Base-by-base conservation (phyloP, 2,113 vertebrate species). In the Rhabdornis inornatus region DNA sequence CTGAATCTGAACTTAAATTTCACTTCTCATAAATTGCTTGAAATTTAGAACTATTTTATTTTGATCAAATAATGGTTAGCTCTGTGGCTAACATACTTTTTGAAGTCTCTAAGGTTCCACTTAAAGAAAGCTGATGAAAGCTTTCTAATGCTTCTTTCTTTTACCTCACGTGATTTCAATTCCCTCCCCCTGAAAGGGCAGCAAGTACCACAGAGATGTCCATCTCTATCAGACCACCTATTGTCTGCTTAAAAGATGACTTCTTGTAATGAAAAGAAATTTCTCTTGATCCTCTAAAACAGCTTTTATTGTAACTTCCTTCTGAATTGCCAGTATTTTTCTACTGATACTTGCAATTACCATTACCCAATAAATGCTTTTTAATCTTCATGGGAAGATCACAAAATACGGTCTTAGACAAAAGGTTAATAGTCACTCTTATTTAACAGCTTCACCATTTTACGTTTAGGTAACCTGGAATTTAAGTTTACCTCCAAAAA, bases 181-280 rank as follows among this genome's bases (percentile, higher is more conserved):
- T 82, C 28, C 19, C 24, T 28, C 7, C 4, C 22, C 12, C 10
- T 30, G 30, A 13, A 89, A 27, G 15, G 0, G 0, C 49, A 77
- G n/a, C 13, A 70, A 72, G 33, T 39, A 31, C 30, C 40, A 71
- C 25, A 42, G 17, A 47, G 19, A 44, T 23, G 22, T 19, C 30
- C 30, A 56, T n/a, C 18, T 80, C 42, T 35, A 33, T 50, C n/a
- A 79, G 37, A 37, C 49, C 11, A 71, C 39, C 11, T 27, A 40
- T 9, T 13, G 13, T 27, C 42, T 68, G 33, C 22, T 59, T 35
- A 63, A 33, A 63, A 72, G 16, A 21, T 55, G 31, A 55, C 15
- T 45, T 75, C 33, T 45, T 64, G 10, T 20, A 69, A 63, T 33
- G 23, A 64, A 64, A 64, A 45, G 7, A 53, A 16, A 37, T 63